phyloP scores from a whole-genome alignment of 2,888 invertebrate genomes.

The Ellobium chinense region DNA sequence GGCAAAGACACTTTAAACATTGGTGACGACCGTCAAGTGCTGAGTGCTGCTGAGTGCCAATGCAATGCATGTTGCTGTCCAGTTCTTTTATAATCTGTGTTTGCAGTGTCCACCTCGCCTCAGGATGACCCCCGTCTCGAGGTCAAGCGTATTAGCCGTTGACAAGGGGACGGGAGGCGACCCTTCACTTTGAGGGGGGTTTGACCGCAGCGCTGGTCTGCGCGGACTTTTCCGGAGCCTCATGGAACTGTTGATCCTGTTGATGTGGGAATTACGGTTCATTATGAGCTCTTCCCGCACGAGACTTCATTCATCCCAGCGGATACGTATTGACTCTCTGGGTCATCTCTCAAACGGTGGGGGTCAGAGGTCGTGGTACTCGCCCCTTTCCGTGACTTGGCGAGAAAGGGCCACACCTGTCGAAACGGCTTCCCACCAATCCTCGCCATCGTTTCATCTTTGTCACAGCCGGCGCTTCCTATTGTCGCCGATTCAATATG shows the following conservation, averaged over 20 bases:
- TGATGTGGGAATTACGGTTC: conserved; percentile 10
- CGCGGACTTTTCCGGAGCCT: too few species aligned
- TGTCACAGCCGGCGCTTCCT: conserved; percentile 20
- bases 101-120: neutral
- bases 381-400: conserved; percentile 41
- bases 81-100: neutral
- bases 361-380: conserved; percentile 38
- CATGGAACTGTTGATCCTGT: conserved; percentile 10
- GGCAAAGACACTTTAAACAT: too few species aligned
- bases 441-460: conserved; percentile 39
- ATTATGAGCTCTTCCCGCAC: conserved; percentile 6
- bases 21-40: too few species aligned
- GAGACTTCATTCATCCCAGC: neutral
- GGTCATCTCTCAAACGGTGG: conserved; percentile 22
- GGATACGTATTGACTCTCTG: conserved; percentile 12
- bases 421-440: conserved; percentile 11
- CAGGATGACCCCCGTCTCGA: neutral
- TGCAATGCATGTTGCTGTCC: too few species aligned
- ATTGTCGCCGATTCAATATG: conserved; percentile 36
- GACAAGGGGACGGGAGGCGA: neutral
- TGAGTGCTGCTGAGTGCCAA: too few species aligned
- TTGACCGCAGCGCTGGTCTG: neutral
- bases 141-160: conserved; percentile 21
- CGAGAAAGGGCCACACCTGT: conserved; percentile 31
- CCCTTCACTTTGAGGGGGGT: neutral